Percentiles rank a stretch among this genome's conserved stretches.
phyloP scores from a whole-genome alignment of 1,140 invertebrate species.

The Penaeus japonicus region DNA sequence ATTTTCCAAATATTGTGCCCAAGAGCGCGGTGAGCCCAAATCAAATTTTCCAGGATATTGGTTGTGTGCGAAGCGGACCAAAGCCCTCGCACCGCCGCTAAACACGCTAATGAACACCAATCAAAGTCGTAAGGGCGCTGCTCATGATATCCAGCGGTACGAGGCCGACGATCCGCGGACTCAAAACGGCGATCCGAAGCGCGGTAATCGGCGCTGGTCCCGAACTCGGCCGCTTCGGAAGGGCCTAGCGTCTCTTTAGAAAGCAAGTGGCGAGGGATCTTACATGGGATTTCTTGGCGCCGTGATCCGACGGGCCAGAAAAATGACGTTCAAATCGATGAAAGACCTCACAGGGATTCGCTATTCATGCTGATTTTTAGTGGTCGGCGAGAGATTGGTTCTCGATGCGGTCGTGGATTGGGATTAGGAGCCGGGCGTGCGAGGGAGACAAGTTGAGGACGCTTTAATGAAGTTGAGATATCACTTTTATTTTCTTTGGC shows the following conservation, averaged over 20 bases:
- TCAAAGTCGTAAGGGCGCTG: background rate
- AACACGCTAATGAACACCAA: background rate
- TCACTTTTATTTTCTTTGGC: no score
- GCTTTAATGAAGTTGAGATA: no score
- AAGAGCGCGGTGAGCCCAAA: conserved; percentile 53
- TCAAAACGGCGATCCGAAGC: background rate
- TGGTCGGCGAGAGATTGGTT: conserved; percentile 23
- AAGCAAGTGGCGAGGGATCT: conserved; percentile 43
- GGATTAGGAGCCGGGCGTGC: background rate
- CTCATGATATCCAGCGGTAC: background rate
- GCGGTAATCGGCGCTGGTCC: background rate
- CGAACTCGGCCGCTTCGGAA: background rate
- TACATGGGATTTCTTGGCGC: conserved; percentile 48
- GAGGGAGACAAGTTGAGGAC: background rate
- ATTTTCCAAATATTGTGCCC: conserved; percentile 57
- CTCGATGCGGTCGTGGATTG: no score
- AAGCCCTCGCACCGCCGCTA: background rate
- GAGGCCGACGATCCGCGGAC: background rate
- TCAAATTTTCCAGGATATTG: conserved; percentile 57
- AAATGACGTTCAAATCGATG: conserved; percentile 56
- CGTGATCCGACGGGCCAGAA: conserved; percentile 47
- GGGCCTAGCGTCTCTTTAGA: background rate
- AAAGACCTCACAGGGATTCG: conserved; percentile 16
- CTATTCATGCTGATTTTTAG: conserved; percentile 46
- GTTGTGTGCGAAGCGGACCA: conserved; percentile 37